Evolutionary conservation across 2,888 invertebrate species (phyloP).

Genomic region (Caenorhabditis imperialis): DNA sequence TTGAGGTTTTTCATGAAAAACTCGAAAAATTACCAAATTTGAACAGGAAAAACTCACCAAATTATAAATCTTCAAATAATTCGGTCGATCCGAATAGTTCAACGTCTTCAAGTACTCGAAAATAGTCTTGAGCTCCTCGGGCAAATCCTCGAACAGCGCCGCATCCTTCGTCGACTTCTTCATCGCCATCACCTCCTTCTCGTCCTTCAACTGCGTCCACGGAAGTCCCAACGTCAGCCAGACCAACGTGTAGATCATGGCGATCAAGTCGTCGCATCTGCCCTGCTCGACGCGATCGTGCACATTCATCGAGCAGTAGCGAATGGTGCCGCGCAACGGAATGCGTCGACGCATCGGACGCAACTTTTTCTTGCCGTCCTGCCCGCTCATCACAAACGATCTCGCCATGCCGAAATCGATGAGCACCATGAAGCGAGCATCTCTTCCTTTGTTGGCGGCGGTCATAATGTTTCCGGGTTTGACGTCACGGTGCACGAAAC

Average conservation of each 20-base stretch:
- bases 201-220: slow-evolving; percentile 46
- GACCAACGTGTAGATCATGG: slow-evolving; percentile 48
- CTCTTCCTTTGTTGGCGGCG: slow-evolving; percentile 24
- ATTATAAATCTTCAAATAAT: slow-evolving; percentile 47
- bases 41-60: no score
- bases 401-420: slow-evolving; percentile 59
- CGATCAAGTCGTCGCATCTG: slow-evolving; percentile 44
- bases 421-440: slow-evolving; percentile 28
- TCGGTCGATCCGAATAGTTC: slow-evolving; percentile 35
- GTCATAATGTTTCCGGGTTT: slow-evolving; percentile 55
- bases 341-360: slow-evolving; percentile 37
- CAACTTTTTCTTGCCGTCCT: slow-evolving; percentile 32
- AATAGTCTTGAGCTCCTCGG: slow-evolving; percentile 41
- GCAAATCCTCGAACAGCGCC: slow-evolving; percentile 45
- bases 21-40: no score
- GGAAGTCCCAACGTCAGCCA: slow-evolving; percentile 47
- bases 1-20: no score
- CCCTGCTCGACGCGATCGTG: slow-evolving; percentile 50
- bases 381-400: slow-evolving; percentile 36
- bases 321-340: slow-evolving; percentile 48
- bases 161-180: slow-evolving; percentile 45
- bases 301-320: slow-evolving; percentile 55
- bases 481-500: slow-evolving; percentile 51
- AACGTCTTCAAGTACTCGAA: slow-evolving; percentile 49
- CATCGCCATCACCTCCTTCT: slow-evolving; percentile 43